These are phyloP conservation scores for Drosophila baimaii DNA, from an alignment of 1,140 invertebrate species.

Conservation along the genomic window DNA sequence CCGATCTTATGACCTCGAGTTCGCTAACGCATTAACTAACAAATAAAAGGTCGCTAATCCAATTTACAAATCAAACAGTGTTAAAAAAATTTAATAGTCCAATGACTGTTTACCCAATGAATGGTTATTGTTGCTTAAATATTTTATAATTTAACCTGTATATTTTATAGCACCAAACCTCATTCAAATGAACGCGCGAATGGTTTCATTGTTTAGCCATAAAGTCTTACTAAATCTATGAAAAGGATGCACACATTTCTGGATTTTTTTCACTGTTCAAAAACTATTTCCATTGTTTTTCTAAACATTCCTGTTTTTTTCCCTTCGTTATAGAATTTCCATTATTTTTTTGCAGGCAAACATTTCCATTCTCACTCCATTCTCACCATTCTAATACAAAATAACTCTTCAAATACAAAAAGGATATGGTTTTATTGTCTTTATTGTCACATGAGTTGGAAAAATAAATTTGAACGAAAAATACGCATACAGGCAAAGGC, in stretches of 20 bases:
- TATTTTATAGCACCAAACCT: neutral
- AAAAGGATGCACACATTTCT: neutral
- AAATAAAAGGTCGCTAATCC: no score
- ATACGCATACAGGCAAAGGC: conserved; percentile 26
- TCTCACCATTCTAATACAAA: conserved; percentile 14
- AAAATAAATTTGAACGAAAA: conserved; percentile 43
- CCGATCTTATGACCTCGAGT: no score
- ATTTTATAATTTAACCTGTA: neutral
- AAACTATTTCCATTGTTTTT: conserved; percentile 14
- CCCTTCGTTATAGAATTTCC: conserved; percentile 24
- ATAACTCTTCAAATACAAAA: conserved; percentile 25
- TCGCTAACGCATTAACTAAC: no score
- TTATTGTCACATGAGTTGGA: conserved; percentile 62
- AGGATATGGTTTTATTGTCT: conserved; percentile 33
- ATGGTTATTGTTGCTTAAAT: neutral
- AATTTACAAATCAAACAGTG: no score
- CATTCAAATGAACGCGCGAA: neutral
- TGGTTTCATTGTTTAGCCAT: neutral
- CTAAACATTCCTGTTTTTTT: conserved; percentile 20
- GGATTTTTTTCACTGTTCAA: neutral
- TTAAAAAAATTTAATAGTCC: neutral
- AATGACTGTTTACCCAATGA: neutral
- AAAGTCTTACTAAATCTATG: neutral
- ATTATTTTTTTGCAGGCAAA: conserved; percentile 47
- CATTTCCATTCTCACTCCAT: conserved; percentile 50